phyloP scores from a whole-genome alignment of 2,888 invertebrate species.

The Netelia melanura region DNA sequence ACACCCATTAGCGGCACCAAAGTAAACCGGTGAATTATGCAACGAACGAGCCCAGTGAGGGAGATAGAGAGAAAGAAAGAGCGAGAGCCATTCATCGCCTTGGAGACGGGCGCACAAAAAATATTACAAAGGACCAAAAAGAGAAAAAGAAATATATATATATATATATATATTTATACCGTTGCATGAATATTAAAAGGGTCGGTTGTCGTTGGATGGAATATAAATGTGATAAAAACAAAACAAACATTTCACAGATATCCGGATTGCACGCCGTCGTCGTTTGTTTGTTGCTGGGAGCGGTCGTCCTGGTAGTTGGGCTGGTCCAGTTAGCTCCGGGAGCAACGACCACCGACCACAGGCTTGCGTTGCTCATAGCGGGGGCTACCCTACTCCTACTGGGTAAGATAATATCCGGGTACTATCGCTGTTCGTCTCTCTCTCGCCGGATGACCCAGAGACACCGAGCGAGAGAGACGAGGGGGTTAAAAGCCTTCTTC shows the following conservation, averaged over 20 bases:
- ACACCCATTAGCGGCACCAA: constrained; percentile 24
- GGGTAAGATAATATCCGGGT: constrained; percentile 82
- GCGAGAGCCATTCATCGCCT: background rate
- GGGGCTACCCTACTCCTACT: constrained; percentile 88
- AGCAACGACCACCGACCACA: constrained; percentile 91
- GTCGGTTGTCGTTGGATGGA: background rate
- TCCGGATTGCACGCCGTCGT: constrained; percentile 91
- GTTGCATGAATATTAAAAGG: background rate
- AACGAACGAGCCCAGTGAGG: background rate
- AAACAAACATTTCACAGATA: constrained; percentile 85
- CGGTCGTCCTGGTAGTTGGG: constrained; percentile 91
- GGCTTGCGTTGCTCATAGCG: constrained; percentile 89
- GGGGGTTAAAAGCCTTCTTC: background rate
- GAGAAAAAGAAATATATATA: background rate
- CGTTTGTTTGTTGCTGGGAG: constrained; percentile 90
- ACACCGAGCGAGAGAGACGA: background rate
- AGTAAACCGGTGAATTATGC: constrained; percentile 49
- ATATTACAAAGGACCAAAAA: background rate
- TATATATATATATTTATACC: background rate
- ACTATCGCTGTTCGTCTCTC: background rate
- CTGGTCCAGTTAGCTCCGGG: constrained; percentile 92
- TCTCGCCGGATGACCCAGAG: constrained; percentile 3
- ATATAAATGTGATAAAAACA: constrained; percentile 12
- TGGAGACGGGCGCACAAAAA: background rate
- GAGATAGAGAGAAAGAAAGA: background rate